phyloP scores from a whole-genome alignment of 2,888 invertebrate genomes.

The Pachliopta kotzebuea region DNA sequence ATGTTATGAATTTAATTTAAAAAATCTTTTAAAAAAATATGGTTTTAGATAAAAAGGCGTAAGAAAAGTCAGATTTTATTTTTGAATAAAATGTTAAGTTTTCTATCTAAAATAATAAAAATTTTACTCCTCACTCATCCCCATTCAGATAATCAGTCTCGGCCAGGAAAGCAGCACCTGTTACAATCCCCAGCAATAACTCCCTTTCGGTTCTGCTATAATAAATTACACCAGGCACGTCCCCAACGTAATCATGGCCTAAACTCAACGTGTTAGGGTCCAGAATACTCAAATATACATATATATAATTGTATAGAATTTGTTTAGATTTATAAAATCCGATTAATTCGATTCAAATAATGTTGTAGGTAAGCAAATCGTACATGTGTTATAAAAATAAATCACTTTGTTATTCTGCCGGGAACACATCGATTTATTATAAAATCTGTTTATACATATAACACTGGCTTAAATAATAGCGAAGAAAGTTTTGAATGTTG shows the following conservation, averaged over 20 bases:
- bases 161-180: conserved; percentile 36
- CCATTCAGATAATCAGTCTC: conserved; percentile 27
- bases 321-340: conserved; percentile 41
- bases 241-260: conserved; percentile 4
- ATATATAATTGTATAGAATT: conserved; percentile 9
- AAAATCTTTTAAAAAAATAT: too few relatives aligned
- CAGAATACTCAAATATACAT: conserved; percentile 13
- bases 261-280: conserved; percentile 3
- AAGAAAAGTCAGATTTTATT: not conserved
- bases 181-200: conserved; percentile 30
- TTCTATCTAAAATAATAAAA: not conserved
- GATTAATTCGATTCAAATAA: conserved; percentile 51
- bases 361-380: conserved; percentile 38
- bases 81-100: not conserved
- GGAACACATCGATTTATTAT: not conserved
- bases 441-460: not conserved
- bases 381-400: conserved; percentile 26
- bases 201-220: conserved; percentile 29
- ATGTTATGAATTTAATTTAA: too few relatives aligned
- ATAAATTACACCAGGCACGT: conserved; percentile 30
- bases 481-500: not conserved
- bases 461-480: not conserved
- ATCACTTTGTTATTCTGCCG: conserved; percentile 9
- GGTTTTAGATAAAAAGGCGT: not conserved
- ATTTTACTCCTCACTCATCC: conserved; percentile 9